phyloP scores from a whole-genome alignment of 1,140 invertebrate species.

The Apis dorsata region DNA sequence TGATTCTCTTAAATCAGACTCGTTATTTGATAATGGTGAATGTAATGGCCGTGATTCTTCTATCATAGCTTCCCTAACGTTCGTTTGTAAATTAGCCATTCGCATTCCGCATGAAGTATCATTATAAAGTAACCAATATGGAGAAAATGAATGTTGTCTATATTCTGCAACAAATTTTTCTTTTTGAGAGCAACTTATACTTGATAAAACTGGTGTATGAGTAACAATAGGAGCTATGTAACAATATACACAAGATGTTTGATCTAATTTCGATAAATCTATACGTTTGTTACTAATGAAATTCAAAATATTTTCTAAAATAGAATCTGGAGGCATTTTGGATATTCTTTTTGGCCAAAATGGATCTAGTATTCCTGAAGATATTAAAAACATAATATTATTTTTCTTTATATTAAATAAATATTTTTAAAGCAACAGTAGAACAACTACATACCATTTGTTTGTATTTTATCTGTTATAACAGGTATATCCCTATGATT shows the following conservation, averaged over 20 bases:
- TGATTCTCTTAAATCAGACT: conserved; percentile 31
- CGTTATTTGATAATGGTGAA: conserved; percentile 3
- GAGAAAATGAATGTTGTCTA: conserved; percentile 64
- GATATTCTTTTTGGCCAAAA: conserved; percentile 66
- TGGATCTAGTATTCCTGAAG: conserved; percentile 61
- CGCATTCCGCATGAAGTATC: conserved; percentile 62
- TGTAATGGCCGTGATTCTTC: not conserved
- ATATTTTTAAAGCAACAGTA: not conserved
- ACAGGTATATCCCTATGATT: conserved; percentile 32
- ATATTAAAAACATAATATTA: conserved; percentile 18
- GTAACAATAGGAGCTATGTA: conserved; percentile 69
- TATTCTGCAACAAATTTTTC: conserved; percentile 60
- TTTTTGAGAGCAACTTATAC: conserved; percentile 52
- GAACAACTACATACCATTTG: conserved; percentile 41
- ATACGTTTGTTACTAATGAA: conserved; percentile 54
- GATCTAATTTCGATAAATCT: conserved; percentile 69
- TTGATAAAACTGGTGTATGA: conserved; percentile 39
- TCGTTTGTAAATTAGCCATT: conserved; percentile 55
- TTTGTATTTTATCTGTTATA: conserved; percentile 35
- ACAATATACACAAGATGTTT: conserved; percentile 72
- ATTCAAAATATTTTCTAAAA: conserved; percentile 70
- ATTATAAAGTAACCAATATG: conserved; percentile 67
- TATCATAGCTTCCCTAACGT: not conserved
- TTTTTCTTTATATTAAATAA: not conserved
- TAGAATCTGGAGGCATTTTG: conserved; percentile 31